Percentiles rank a stretch among this genome's conserved stretches.
Conservation (phyloP, 2,888 invertebrate genomes). For the Andrena minutula region DNA sequence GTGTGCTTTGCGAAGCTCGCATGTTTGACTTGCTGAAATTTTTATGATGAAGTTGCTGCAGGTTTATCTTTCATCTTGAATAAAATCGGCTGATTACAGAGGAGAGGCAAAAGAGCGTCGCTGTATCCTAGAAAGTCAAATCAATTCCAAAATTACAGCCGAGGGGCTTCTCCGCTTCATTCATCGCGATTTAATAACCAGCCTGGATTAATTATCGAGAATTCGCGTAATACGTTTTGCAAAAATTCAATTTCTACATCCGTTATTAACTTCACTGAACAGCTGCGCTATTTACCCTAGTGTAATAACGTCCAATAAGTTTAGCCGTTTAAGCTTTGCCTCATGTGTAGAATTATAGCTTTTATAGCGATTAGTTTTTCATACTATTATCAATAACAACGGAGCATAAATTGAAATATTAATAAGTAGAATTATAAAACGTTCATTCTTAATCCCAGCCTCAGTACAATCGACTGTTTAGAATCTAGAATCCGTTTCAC, state of each 20-base stretch:
- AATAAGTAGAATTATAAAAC: too few relatives aligned
- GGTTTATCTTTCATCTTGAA: constrained; percentile 10
- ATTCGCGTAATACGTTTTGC: background rate
- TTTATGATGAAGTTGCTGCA: background rate
- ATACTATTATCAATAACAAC: too few relatives aligned
- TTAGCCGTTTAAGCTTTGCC: too few relatives aligned
- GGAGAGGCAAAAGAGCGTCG: too few relatives aligned
- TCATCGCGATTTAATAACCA: background rate
- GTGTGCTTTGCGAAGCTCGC: background rate
- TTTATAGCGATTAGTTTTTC: too few relatives aligned
- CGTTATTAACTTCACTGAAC: too few relatives aligned
- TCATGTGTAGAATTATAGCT: too few relatives aligned
- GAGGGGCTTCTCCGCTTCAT: background rate
- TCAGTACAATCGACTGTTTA: constrained; percentile 10
- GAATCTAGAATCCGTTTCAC: constrained; percentile 48
- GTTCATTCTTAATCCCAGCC: constrained; percentile 11
- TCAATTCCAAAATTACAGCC: background rate
- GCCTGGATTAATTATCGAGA: background rate
- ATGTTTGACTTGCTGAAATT: constrained; percentile 23
- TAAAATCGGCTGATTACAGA: background rate
- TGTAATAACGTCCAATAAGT: too few relatives aligned
- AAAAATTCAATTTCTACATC: too few relatives aligned
- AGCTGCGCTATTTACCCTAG: too few relatives aligned
- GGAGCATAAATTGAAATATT: too few relatives aligned
- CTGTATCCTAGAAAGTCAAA: background rate